These are phyloP conservation scores for Takifugu ocellatus DNA, from an alignment of 2,797 vertebrate species.

Conservation along the genomic window DNA sequence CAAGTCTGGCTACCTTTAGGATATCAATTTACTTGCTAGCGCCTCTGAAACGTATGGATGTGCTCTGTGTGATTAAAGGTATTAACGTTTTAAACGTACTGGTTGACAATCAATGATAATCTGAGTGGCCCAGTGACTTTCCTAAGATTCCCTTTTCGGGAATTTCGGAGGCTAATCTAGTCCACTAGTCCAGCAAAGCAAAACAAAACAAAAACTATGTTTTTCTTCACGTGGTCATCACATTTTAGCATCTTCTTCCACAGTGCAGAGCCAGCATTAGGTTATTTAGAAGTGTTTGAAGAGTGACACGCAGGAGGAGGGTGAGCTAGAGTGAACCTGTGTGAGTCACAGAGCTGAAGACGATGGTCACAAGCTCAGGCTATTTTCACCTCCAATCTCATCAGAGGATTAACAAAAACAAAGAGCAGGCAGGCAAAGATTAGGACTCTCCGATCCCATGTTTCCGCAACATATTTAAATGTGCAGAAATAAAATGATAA, in stretches of 20 bases:
- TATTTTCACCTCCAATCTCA: slow-evolving; percentile 77
- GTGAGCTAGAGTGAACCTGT: slow-evolving; percentile 6
- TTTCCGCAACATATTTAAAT: neutral
- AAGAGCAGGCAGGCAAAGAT: slow-evolving; percentile 57
- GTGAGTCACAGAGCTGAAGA: slow-evolving; percentile 39
- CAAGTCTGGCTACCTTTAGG: neutral
- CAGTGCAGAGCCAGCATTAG: too few relatives aligned
- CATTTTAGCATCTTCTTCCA: neutral
- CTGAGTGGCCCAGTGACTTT: too few relatives aligned
- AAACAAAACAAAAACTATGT: neutral
- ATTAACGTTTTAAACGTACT: too few relatives aligned
- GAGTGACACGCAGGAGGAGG: neutral
- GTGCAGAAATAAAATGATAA: neutral
- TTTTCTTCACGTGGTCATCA: neutral
- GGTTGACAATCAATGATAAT: too few relatives aligned
- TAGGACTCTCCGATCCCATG: slow-evolving; percentile 9
- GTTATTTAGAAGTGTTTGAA: neutral
- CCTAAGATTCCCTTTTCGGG: too few relatives aligned
- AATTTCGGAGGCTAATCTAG: too few relatives aligned
- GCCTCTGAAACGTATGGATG: neutral
- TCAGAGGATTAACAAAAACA: slow-evolving; percentile 76
- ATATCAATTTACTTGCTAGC: neutral
- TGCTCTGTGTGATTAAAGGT: neutral
- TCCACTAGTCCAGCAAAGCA: too few relatives aligned
- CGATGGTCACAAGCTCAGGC: slow-evolving; percentile 59